These are phyloP conservation scores for Cyphomyrus discorhynchus DNA, from an alignment of 2,113 vertebrate genomes.

Conservation along the genomic window DNA sequence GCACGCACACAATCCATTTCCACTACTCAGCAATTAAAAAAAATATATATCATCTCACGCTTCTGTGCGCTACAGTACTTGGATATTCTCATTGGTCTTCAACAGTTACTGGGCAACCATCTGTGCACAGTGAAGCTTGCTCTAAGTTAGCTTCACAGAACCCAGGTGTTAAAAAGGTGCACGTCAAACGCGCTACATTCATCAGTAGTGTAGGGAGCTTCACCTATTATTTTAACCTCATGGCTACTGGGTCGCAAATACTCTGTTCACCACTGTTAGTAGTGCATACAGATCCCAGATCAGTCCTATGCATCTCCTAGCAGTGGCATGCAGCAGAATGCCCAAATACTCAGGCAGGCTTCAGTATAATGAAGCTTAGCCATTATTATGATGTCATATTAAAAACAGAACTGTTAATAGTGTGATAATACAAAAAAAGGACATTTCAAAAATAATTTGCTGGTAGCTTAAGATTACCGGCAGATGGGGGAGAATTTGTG, in stretches of 20 bases:
- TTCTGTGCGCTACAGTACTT: neutral
- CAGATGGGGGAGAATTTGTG: neutral
- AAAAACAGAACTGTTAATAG: neutral
- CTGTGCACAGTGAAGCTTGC: neutral
- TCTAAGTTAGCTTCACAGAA: neutral
- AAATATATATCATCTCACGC: neutral
- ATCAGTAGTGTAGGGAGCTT: neutral
- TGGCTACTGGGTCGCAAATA: neutral
- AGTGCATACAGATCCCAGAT: neutral
- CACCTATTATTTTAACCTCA: neutral
- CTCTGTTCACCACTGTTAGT: neutral
- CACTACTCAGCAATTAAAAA: constrained; percentile 22
- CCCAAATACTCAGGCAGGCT: neutral
- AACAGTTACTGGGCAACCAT: neutral
- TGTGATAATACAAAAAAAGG: neutral
- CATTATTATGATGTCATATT: neutral
- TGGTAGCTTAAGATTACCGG: neutral
- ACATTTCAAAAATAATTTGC: neutral
- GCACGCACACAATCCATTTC: constrained; percentile 24
- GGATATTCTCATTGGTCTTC: neutral
- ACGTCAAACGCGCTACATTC: neutral
- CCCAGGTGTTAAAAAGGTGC: neutral
- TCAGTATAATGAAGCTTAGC: neutral
- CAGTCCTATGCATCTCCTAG: neutral
- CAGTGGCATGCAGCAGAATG: neutral